A percentile compares a stretch with the other conserved stretches of the same genome.
Evolutionary conservation across 2,888 invertebrate species (phyloP).

Genomic region (Hylaea fasciaria): DNA sequence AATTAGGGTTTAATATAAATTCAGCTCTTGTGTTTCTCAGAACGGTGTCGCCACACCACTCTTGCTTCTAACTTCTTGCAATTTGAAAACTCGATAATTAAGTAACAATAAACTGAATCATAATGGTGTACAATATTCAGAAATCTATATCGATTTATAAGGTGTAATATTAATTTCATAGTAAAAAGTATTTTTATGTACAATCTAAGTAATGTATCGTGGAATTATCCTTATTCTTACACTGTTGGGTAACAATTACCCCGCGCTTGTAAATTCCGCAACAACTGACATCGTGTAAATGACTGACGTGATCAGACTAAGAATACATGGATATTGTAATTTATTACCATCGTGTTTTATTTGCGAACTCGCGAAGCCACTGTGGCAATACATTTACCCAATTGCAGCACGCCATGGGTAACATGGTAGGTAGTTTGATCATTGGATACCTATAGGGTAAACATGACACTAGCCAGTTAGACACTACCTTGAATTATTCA

Average conservation of each 20-base stretch:
- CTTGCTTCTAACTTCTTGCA: too few species aligned
- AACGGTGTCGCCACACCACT: too few species aligned
- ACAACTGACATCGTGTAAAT: constrained; percentile 47
- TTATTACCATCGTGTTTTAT: constrained; percentile 49
- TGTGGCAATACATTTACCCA: too few species aligned
- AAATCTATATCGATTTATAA: background rate
- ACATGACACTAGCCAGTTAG: too few species aligned
- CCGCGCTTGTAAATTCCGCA: constrained; percentile 42
- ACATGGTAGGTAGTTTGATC: too few species aligned
- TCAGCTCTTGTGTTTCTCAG: too few species aligned
- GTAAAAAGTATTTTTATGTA: constrained; percentile 27
- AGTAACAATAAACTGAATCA: background rate
- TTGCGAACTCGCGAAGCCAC: background rate
- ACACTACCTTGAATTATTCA: too few species aligned
- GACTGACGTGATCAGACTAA: constrained; percentile 50
- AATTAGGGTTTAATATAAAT: too few species aligned
- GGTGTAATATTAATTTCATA: constrained; percentile 1
- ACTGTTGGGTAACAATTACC: constrained; percentile 26
- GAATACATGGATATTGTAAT: constrained; percentile 53
- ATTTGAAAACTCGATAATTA: too few species aligned
- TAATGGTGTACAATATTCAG: constrained; percentile 9
- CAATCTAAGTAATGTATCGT: constrained; percentile 12
- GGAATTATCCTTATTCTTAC: constrained; percentile 7
- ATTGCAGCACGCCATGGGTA: too few species aligned
- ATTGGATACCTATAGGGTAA: too few species aligned